phyloP scores from a whole-genome alignment of 2,113 vertebrate species.

The Sander vitreus region DNA sequence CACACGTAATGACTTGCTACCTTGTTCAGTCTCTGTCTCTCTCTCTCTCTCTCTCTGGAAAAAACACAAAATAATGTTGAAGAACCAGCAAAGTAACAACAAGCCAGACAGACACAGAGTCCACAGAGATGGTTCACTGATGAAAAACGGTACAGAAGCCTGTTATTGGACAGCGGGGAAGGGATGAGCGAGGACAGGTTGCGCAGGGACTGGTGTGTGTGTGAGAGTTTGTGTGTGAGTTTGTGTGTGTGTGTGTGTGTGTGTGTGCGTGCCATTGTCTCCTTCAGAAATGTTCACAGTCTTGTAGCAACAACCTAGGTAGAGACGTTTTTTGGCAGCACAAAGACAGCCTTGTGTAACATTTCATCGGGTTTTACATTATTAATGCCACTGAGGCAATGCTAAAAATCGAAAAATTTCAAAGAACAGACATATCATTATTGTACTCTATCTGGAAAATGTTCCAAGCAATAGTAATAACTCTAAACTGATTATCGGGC shows the following conservation, averaged over 20 bases:
- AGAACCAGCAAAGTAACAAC: constrained; percentile 67
- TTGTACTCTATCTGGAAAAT: constrained; percentile 7
- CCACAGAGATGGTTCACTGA: constrained; percentile 47
- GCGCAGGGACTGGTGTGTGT: neutral
- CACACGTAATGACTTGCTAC: constrained; percentile 1
- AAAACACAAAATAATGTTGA: constrained; percentile 56
- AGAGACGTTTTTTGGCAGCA: constrained; percentile 32
- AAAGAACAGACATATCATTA: constrained; percentile 31
- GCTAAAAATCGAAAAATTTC: constrained; percentile 32
- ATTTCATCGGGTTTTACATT: constrained; percentile 62
- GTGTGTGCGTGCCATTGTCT: constrained; percentile 34
- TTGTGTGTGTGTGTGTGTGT: constrained; percentile 15
- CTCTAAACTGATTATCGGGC: constrained; percentile 11
- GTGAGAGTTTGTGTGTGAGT: neutral
- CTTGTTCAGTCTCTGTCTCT: constrained; percentile 57
- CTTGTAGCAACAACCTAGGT: constrained; percentile 39
- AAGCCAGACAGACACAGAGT: constrained; percentile 39
- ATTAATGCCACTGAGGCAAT: constrained; percentile 57
- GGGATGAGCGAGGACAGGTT: constrained; percentile 53
- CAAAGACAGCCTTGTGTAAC: constrained; percentile 50
- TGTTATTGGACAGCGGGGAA: constrained; percentile 51
- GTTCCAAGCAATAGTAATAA: constrained; percentile 10
- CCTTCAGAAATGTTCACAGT: constrained; percentile 31
- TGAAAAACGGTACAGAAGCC: constrained; percentile 51
- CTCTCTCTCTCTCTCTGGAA: too few species aligned